Evolutionary conservation across 2,113 vertebrate species (phyloP).

Genomic region (Isurus oxyrinchus): DNA sequence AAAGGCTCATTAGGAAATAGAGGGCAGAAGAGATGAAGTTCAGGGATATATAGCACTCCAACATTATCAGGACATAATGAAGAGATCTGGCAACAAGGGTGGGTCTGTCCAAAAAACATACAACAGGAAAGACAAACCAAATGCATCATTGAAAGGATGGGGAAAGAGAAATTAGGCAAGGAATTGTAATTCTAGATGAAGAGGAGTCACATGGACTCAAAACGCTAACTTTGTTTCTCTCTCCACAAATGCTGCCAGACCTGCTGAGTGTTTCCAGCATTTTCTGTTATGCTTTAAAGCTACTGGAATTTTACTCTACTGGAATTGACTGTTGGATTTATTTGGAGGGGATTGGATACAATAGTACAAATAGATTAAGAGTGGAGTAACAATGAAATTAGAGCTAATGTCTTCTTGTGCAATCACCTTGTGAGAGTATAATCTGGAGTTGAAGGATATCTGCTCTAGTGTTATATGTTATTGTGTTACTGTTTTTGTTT

Average conservation of each 20-base stretch:
- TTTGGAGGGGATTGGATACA: neutral
- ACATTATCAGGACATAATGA: neutral
- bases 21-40: neutral
- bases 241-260: too few species aligned
- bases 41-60: neutral
- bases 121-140: neutral
- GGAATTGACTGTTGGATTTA: neutral
- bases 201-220: too few species aligned
- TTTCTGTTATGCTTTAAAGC: neutral
- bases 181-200: neutral
- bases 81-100: neutral
- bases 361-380: neutral
- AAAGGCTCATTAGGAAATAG: neutral
- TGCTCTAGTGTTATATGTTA: too few species aligned
- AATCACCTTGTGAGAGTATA: neutral
- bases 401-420: neutral
- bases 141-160: neutral
- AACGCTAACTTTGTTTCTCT: too few species aligned
- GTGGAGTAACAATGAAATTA: neutral
- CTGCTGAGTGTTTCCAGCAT: too few species aligned
- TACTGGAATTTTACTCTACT: neutral
- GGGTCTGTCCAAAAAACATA: neutral
- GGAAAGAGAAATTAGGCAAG: neutral
- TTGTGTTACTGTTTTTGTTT: too few species aligned
- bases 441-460: neutral